A percentile compares a stretch with the other conserved stretches of the same genome.
These are phyloP conservation scores for Calyptomena viridis DNA, from an alignment of 2,113 vertebrate species.

Conservation along the genomic window DNA sequence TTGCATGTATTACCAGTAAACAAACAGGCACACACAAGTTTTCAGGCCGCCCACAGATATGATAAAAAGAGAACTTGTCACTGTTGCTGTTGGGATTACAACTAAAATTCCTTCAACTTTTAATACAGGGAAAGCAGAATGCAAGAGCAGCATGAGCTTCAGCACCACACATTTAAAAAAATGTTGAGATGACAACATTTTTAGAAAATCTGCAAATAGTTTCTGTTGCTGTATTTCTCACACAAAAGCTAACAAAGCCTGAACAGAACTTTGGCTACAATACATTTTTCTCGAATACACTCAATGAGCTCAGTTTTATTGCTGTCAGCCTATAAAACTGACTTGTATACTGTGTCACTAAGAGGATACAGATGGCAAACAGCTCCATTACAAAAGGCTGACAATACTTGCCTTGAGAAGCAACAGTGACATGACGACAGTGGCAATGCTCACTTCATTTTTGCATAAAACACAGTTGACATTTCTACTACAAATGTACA, in stretches of 20 bases:
- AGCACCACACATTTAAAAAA: not conserved
- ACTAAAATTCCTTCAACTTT: slow-evolving; percentile 26
- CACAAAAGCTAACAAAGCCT: not conserved
- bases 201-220: not conserved
- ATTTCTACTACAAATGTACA: not conserved
- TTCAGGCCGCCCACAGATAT: slow-evolving; percentile 37
- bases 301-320: not conserved
- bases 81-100: not conserved
- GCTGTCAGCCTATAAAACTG: not conserved
- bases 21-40: not conserved
- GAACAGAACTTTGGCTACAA: not conserved
- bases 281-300: not conserved
- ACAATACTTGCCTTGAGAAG: not conserved
- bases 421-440: not conserved
- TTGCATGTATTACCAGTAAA: slow-evolving; percentile 56
- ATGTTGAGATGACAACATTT: not conserved
- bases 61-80: slow-evolving; percentile 26
- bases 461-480: not conserved
- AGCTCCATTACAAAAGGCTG: not conserved
- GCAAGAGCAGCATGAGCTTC: not conserved
- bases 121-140: not conserved
- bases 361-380: not conserved
- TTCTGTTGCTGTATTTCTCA: not conserved
- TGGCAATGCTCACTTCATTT: not conserved
- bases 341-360: not conserved